Percentiles rank a stretch among this genome's conserved stretches.
Conservation (phyloP, 2,797 vertebrate species). For the Onychomys leucogaster region DNA sequence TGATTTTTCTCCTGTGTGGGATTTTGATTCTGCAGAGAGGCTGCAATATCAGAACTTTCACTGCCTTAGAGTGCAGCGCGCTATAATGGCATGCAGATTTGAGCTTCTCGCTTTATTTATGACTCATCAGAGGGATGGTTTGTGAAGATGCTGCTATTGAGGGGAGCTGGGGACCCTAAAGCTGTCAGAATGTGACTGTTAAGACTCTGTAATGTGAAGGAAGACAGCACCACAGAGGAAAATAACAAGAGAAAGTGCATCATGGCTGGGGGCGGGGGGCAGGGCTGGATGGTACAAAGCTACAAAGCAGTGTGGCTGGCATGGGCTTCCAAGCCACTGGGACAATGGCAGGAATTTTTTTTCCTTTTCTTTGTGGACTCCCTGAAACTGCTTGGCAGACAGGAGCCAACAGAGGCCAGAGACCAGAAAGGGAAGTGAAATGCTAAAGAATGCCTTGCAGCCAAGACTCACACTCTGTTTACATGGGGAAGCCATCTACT, state of each 20-base stretch:
- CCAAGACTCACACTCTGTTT: neutral
- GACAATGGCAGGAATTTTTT: neutral
- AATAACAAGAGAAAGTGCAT: neutral
- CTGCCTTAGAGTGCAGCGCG: rapidly evolving
- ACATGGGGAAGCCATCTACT: rapidly evolving
- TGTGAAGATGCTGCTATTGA: neutral
- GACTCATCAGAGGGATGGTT: slow-evolving; percentile 34
- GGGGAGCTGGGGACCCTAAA: slow-evolving; percentile 21
- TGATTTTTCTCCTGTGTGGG: neutral
- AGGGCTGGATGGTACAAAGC: neutral
- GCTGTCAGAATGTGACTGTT: neutral
- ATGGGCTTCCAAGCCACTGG: neutral
- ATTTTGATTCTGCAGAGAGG: neutral
- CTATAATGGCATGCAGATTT: rapidly evolving
- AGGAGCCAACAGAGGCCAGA: neutral
- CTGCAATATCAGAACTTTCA: rapidly evolving
- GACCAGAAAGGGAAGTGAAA: neutral
- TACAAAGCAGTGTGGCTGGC: neutral
- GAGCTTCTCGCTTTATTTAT: neutral
- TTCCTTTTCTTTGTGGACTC: neutral
- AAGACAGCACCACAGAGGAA: neutral
- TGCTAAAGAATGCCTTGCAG: neutral
- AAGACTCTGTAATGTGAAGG: neutral
- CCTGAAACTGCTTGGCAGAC: neutral
- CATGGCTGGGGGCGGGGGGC: neutral